These are phyloP conservation scores for Creontiades dilutus DNA, from an alignment of 2,888 invertebrate genomes.

Conservation along the genomic window DNA sequence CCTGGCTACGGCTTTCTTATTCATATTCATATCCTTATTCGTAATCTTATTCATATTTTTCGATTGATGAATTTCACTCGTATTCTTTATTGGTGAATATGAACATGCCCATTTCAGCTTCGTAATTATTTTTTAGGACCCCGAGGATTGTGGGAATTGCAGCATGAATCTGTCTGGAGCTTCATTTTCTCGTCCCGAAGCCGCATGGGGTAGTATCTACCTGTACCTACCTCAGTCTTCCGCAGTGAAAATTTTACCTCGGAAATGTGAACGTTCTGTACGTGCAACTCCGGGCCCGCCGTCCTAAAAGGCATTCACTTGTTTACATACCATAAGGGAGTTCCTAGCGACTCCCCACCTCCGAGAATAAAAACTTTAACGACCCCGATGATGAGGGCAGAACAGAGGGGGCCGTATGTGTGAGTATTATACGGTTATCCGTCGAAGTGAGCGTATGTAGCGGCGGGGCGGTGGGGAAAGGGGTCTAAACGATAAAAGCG, in stretches of 20 bases:
- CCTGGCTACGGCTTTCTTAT: too few relatives aligned
- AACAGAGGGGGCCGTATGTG: neutral
- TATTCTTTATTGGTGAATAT: too few relatives aligned
- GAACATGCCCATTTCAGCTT: too few relatives aligned
- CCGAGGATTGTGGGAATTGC: too few relatives aligned
- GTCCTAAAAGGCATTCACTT: slow-evolving; percentile 30
- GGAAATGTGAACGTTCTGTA: neutral
- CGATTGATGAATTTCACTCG: too few relatives aligned
- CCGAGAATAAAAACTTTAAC: slow-evolving; percentile 56
- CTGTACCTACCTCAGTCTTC: neutral
- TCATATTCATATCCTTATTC: too few relatives aligned
- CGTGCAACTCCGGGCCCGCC: neutral
- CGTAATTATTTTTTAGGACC: too few relatives aligned
- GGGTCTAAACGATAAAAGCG: slow-evolving; percentile 57
- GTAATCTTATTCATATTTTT: too few relatives aligned
- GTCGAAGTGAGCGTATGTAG: neutral
- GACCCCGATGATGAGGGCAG: slow-evolving; percentile 58
- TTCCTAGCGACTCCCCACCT: slow-evolving; percentile 36
- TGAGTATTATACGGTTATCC: neutral
- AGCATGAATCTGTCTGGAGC: too few relatives aligned
- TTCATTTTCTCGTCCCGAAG: neutral
- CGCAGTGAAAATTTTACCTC: neutral
- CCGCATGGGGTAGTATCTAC: neutral
- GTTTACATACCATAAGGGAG: slow-evolving; percentile 32
- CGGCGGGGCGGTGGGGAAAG: neutral